phyloP scores from a whole-genome alignment of 2,888 invertebrate species.

The Ctena decussata region DNA sequence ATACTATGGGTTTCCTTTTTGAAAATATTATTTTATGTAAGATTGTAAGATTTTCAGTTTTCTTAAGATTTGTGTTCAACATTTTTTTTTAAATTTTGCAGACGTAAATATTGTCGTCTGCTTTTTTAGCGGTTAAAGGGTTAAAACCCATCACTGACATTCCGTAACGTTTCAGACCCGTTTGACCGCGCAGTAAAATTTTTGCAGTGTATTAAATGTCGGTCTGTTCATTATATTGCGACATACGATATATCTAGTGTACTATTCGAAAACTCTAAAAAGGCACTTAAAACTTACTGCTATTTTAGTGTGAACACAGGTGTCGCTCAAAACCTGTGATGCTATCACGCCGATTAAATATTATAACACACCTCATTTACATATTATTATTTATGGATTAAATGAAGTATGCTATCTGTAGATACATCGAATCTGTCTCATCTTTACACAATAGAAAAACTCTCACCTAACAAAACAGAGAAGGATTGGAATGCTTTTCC shows the following conservation, averaged over 20 bases:
- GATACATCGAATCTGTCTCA: neutral
- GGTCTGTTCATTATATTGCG: neutral
- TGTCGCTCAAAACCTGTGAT: slow-evolving; percentile 42
- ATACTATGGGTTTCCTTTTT: no score
- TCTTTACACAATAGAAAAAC: neutral
- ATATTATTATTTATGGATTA: neutral
- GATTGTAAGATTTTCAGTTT: no score
- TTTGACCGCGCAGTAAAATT: neutral
- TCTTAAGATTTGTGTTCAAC: no score
- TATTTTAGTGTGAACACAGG: slow-evolving; percentile 57
- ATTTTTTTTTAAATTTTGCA: no score
- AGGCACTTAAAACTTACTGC: slow-evolving; percentile 54
- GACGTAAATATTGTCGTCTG: no score
- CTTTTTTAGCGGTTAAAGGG: no score
- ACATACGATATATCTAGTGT: neutral
- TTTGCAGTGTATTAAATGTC: neutral
- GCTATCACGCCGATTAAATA: slow-evolving; percentile 50
- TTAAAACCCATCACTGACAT: no score
- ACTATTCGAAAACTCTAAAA: slow-evolving; percentile 37
- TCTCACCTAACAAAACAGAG: neutral
- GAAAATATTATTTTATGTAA: no score
- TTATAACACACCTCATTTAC: slow-evolving; percentile 29
- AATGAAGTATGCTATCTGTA: neutral
- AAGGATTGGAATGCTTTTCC: neutral
- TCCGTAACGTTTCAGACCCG: neutral